Base-by-base conservation (phyloP, 2,888 invertebrate species). In the Dasysyrphus tricinctus region DNA sequence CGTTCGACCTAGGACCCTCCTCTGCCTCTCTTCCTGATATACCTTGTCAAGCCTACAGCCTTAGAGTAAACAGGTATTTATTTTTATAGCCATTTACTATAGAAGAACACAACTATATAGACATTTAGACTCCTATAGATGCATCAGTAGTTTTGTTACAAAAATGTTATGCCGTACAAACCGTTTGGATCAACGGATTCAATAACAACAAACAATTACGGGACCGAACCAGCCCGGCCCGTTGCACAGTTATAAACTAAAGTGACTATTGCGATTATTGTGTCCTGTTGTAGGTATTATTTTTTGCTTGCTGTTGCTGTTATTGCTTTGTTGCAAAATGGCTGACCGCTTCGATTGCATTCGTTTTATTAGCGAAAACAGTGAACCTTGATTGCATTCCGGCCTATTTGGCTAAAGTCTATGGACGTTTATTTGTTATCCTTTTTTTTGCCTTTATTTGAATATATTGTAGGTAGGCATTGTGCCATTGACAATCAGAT, bases 201-300 rank as follows among this genome's bases (percentile, higher is more conserved):
- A 81, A 85, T 85, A 85, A 85, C 77, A 81, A 57, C 67, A 85
- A 85, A 85, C 85, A 85, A 85, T 85, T 85, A 81, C 57, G 61
- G 34, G 29, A 39, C 34, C 47, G 57, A 54, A 67, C 80, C 80
- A 76, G 39, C n/a, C 51, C 69, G 54, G 39, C n/a, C 51, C 69
- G 54, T 34, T 37, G 47, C 32, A 69, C 49, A 74, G 80, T 72
- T 80, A 76, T 76, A 84, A 75, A 84, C 76, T 39, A 24, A 12
- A 56, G 44, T 65, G 51, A 54, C 70, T 65, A 76, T 72, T 65
- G 32, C 57, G 19, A 65, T 84, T 80, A 67, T 84, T 72, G 75
- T 72, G 47, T 75, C 42, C 39, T 5, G 7, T 56, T 42, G 16
- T n/a, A n/a, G n/a, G n/a, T 29, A 6, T 54, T 54, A 12, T 67